Conservation (phyloP, 2,797 vertebrate genomes). For the Morus bassanus region DNA sequence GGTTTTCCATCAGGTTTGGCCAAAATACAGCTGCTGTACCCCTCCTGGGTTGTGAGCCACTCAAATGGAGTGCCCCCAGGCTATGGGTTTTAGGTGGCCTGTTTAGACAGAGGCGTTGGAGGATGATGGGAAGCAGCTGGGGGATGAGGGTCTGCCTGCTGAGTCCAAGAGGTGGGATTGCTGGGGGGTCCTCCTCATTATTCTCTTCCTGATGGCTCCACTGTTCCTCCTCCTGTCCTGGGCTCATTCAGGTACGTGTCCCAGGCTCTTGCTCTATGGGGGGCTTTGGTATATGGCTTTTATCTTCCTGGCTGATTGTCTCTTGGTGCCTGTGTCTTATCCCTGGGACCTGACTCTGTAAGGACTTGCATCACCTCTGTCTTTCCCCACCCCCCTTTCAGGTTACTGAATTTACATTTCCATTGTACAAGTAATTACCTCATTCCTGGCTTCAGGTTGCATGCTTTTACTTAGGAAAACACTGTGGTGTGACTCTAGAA, state of each 20-base stretch:
- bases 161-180: neutral
- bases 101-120: neutral
- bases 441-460: slow-evolving; percentile 12
- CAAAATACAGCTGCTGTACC: neutral
- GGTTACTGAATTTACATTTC: slow-evolving; percentile 23
- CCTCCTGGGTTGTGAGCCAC: neutral
- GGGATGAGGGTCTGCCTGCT: neutral
- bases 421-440: slow-evolving; percentile 13
- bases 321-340: neutral
- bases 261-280: neutral
- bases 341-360: neutral
- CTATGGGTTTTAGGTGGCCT: neutral
- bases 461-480: neutral
- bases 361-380: neutral
- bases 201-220: neutral
- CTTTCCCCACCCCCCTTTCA: neutral
- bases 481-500: neutral
- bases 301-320: neutral
- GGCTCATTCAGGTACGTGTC: neutral
- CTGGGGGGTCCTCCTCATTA: neutral
- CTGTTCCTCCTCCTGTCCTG: neutral
- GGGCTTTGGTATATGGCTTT: neutral
- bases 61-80: rapidly evolving
- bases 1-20: neutral
- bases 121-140: neutral